Percentiles rank a stretch among this genome's conserved stretches.
Evolutionary conservation across 2,888 invertebrate species (phyloP).

Genomic region (Maniola hyperantus): DNA sequence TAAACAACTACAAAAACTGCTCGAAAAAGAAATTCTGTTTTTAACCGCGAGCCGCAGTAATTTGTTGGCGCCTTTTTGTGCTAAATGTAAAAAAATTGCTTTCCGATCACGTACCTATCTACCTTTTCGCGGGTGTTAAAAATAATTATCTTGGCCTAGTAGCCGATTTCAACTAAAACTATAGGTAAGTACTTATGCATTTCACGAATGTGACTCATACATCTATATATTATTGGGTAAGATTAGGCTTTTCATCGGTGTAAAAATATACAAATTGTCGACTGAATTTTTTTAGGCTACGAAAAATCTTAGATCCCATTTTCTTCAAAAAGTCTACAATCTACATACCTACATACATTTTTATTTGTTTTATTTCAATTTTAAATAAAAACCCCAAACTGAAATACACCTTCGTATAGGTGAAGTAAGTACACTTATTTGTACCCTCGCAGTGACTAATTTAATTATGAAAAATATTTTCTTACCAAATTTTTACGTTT

Average conservation of each 20-base stretch:
- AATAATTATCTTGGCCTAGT: slow-evolving; percentile 14
- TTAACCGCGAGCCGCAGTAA: slow-evolving; percentile 7
- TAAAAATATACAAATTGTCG: neutral
- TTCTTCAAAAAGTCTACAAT: too few species aligned
- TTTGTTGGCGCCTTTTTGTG: slow-evolving; percentile 7
- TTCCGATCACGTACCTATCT: slow-evolving; percentile 14
- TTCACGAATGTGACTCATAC: neutral
- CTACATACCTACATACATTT: too few species aligned
- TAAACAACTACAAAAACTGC: slow-evolving; percentile 1
- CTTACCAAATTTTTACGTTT: neutral
- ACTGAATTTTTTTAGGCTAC: too few species aligned
- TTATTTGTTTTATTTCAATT: neutral
- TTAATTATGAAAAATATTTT: neutral
- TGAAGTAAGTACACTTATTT: neutral
- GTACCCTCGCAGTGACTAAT: too few species aligned
- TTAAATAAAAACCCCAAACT: neutral
- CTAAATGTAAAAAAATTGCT: slow-evolving; percentile 14
- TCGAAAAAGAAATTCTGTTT: slow-evolving; percentile 1
- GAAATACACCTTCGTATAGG: neutral
- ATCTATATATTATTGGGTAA: too few species aligned
- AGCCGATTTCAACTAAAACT: slow-evolving; percentile 5
- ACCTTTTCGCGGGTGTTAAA: slow-evolving; percentile 11
- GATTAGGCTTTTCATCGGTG: neutral
- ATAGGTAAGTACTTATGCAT: neutral
- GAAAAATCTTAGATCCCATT: too few species aligned